phyloP scores from a whole-genome alignment of 2,888 invertebrate genomes.

The Aproaerema taeniolella region DNA sequence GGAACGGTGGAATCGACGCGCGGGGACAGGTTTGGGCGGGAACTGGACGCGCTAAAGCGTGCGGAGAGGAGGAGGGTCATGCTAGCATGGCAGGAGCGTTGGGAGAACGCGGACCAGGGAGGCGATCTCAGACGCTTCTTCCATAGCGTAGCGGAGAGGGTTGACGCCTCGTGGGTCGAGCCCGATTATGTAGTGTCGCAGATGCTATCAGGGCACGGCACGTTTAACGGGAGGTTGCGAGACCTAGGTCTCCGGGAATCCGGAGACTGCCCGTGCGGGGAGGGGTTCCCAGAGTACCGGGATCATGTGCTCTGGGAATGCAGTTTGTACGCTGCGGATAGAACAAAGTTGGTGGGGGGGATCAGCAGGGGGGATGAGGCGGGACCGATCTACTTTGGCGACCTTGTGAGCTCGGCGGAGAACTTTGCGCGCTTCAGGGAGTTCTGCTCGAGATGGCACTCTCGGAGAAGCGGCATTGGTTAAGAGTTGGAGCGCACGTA shows the following conservation, averaged over 20 bases:
- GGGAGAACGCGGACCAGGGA: not conserved
- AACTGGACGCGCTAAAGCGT: not conserved
- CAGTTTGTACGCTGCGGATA: not conserved
- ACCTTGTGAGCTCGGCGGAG: not conserved
- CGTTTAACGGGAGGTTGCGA: slow-evolving; percentile 6
- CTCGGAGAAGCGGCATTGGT: not conserved
- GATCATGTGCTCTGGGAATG: slow-evolving; percentile 10
- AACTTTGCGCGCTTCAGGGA: not conserved
- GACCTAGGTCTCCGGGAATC: slow-evolving; percentile 7
- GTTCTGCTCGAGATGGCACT: slow-evolving; percentile 1
- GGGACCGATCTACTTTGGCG: slow-evolving; percentile 1
- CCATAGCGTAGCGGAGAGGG: not conserved
- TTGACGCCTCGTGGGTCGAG: not conserved
- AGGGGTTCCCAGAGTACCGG: not conserved
- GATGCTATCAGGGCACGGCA: slow-evolving; percentile 13
- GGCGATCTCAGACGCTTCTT: slow-evolving; percentile 5
- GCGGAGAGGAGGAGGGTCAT: not conserved
- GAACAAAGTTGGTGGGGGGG: not conserved
- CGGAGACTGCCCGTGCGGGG: slow-evolving; percentile 4
- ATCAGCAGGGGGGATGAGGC: not conserved
- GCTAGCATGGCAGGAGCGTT: slow-evolving; percentile 3
- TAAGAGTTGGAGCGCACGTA: too few relatives aligned
- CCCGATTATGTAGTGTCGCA: slow-evolving; percentile 11
- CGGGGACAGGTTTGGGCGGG: not conserved
- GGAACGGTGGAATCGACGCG: slow-evolving; percentile 3